Conservation (phyloP, 2,888 invertebrate genomes). For the Sthenelais limicola region DNA sequence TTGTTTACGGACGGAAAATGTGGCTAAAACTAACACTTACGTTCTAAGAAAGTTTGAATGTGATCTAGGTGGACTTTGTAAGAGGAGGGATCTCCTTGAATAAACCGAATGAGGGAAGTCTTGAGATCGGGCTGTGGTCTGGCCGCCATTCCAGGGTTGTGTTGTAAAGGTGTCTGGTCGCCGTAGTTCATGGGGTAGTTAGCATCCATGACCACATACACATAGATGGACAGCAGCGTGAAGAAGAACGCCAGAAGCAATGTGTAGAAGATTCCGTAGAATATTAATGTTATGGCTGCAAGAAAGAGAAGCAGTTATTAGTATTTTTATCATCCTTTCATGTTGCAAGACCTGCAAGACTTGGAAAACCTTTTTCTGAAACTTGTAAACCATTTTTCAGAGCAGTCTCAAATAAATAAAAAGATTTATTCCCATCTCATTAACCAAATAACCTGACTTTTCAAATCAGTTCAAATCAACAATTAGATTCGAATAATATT, state of each 20-base stretch:
- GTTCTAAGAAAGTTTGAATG: constrained; percentile 78
- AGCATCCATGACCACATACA: constrained; percentile 36
- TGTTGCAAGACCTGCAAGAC: no score
- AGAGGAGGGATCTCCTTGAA: constrained; percentile 66
- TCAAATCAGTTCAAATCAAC: no score
- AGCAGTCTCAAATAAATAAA: no score
- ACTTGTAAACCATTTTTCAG: no score
- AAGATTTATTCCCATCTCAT: no score
- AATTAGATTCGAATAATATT: no score
- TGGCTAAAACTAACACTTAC: constrained; percentile 78
- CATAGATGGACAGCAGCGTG: constrained; percentile 4
- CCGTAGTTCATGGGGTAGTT: constrained; percentile 21
- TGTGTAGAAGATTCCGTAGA: neutral
- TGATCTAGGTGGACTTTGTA: constrained; percentile 65
- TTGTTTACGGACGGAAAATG: no score
- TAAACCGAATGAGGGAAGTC: constrained; percentile 96
- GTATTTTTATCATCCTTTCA: no score
- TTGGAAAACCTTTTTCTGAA: no score
- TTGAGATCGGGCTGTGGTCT: constrained; percentile 92
- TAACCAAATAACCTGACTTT: no score
- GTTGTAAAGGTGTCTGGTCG: constrained; percentile 2
- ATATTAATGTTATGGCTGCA: no score
- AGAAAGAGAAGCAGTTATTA: no score
- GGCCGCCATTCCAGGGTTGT: constrained; percentile 41
- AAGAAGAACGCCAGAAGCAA: neutral